Evolutionary conservation across 2,113 vertebrate genomes (phyloP).

Genomic region (Pelodiscus sinensis): DNA sequence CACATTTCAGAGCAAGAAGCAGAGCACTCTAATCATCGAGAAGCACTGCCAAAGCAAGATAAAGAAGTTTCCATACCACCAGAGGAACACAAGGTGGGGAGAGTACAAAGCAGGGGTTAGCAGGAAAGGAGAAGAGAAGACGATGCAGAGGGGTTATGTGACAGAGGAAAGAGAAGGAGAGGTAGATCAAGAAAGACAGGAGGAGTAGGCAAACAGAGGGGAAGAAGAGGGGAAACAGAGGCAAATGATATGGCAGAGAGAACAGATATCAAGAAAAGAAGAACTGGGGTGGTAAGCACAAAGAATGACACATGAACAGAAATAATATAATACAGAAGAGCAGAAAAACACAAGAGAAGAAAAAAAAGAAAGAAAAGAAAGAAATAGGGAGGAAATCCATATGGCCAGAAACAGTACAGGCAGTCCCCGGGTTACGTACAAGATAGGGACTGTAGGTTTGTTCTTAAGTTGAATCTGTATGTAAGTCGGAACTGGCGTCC

Average conservation of each 20-base stretch:
- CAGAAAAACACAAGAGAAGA: neutral
- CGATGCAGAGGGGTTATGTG: neutral
- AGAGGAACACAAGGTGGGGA: neutral
- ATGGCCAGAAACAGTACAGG: constrained; percentile 9
- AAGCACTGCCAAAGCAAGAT: neutral
- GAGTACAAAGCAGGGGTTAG: neutral
- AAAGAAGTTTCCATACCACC: neutral
- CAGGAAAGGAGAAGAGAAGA: neutral
- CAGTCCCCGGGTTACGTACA: too few species aligned
- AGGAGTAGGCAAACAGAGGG: constrained; percentile 1
- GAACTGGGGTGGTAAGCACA: neutral
- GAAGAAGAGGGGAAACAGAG: constrained; percentile 12
- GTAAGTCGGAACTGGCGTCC: too few species aligned
- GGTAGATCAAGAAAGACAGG: neutral
- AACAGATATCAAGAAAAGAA: constrained; percentile 7
- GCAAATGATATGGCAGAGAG: constrained; percentile 17
- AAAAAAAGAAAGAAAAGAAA: neutral
- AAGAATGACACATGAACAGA: neutral
- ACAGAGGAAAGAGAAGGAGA: neutral
- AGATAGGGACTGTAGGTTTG: too few species aligned
- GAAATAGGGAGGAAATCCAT: neutral
- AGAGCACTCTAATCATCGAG: neutral
- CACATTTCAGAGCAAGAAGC: neutral
- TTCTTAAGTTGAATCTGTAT: too few species aligned
- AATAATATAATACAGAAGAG: constrained; percentile 1